These are phyloP conservation scores for Syngnathus scovelli DNA, from an alignment of 2,113 vertebrate species.

Conservation along the genomic window DNA sequence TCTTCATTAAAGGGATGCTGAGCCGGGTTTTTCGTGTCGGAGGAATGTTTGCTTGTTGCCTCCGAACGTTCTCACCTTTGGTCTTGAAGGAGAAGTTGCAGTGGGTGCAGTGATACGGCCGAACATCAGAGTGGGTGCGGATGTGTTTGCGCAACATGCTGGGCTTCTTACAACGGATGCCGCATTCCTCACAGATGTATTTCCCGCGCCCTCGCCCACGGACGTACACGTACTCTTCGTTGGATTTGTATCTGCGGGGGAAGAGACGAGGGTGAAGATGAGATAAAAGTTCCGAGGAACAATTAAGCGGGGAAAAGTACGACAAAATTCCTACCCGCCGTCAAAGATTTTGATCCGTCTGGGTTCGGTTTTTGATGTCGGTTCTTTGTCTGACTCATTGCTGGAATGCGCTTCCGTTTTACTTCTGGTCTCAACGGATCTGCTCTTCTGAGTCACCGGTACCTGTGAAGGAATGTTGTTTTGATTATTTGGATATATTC, in stretches of 20 bases:
- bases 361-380: conserved; percentile 81
- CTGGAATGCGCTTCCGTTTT: conserved; percentile 80
- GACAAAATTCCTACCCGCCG: conserved; percentile 79
- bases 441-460: conserved; percentile 69
- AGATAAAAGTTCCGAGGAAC: background rate
- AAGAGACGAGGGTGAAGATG: background rate
- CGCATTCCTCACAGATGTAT: conserved; percentile 98
- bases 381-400: conserved; percentile 86
- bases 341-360: conserved; percentile 98
- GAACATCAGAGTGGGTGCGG: conserved; percentile 93
- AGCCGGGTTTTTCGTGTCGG: too few relatives aligned
- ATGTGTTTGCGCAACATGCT: conserved; percentile 99
- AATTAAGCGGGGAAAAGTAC: background rate
- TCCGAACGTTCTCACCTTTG: conserved; percentile 77
- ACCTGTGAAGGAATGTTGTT: conserved; percentile 42
- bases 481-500: background rate
- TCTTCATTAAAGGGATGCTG: conserved; percentile 45
- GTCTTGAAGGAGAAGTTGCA: conserved; percentile 99
- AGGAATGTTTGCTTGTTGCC: too few relatives aligned
- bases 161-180: conserved; percentile 97
- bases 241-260: conserved; percentile 86
- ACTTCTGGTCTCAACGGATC: conserved; percentile 74
- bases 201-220: conserved; percentile 94
- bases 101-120: conserved; percentile 92
- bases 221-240: conserved; percentile 97